These are phyloP conservation scores for Prinia subflava DNA, from an alignment of 2,113 vertebrate species.

Conservation along the genomic window DNA sequence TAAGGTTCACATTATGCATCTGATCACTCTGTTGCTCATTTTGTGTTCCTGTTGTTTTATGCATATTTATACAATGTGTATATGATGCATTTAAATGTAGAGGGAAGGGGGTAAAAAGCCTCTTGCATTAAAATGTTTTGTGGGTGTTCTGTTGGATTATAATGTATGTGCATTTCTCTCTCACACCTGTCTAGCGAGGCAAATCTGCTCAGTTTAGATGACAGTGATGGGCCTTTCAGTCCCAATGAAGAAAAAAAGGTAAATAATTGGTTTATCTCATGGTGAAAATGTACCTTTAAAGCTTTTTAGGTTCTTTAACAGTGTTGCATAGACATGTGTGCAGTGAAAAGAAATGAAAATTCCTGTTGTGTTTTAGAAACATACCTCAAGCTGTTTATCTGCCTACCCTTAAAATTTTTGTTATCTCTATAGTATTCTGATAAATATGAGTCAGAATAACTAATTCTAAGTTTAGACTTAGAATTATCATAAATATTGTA, in stretches of 20 bases:
- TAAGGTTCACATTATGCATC: not conserved
- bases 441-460: not conserved
- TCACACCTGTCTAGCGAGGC: constrained; percentile 68
- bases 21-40: not conserved
- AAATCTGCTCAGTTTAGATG: constrained; percentile 81
- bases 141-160: not conserved
- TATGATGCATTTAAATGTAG: not conserved
- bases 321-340: not conserved
- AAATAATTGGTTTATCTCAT: constrained; percentile 12
- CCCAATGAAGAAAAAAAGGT: constrained; percentile 82
- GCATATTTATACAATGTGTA: not conserved
- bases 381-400: not conserved
- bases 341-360: not conserved
- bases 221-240: constrained; percentile 73
- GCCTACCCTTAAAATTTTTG: not conserved
- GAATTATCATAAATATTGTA: not conserved
- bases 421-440: not conserved
- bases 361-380: not conserved
- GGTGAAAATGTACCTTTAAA: not conserved
- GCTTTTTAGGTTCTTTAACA: not conserved
- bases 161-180: not conserved
- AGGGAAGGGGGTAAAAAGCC: not conserved
- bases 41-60: not conserved
- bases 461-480: not conserved
- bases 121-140: not conserved